Percentiles rank a stretch among this genome's conserved stretches.
Conservation (phyloP, 2,888 invertebrate genomes). For the Ectemnius continuus region DNA sequence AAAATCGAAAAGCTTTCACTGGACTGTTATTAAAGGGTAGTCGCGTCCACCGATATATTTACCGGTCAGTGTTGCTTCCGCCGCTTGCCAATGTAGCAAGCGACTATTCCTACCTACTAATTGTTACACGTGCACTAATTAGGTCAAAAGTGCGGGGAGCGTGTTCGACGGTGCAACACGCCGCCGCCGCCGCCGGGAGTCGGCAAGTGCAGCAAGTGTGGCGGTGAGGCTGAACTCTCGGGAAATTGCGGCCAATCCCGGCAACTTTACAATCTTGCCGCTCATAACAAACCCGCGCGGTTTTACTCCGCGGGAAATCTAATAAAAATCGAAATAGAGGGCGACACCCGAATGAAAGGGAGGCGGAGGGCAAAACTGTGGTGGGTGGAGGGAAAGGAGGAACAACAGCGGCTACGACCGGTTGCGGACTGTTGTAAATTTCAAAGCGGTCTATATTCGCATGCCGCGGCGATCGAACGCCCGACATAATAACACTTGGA, state of each 20-base stretch:
- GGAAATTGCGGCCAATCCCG: not conserved
- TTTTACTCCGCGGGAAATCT: slow-evolving; percentile 17
- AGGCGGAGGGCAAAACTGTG: not conserved
- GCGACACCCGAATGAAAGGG: not conserved
- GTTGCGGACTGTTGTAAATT: slow-evolving; percentile 56
- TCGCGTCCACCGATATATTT: too few relatives aligned
- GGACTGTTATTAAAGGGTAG: too few relatives aligned
- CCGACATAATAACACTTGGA: slow-evolving; percentile 69
- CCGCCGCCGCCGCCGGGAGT: too few relatives aligned
- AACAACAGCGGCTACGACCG: slow-evolving; percentile 18
- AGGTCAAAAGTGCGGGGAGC: too few relatives aligned
- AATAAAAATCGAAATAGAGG: slow-evolving; percentile 42
- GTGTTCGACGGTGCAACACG: too few relatives aligned
- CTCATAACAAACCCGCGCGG: slow-evolving; percentile 10
- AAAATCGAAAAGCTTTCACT: too few relatives aligned
- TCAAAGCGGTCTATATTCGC: slow-evolving; percentile 54
- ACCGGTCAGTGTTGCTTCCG: too few relatives aligned
- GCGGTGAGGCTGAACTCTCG: too few relatives aligned
- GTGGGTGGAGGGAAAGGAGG: slow-evolving; percentile 50
- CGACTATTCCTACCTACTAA: too few relatives aligned
- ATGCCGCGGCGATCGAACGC: slow-evolving; percentile 59
- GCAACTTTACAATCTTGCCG: slow-evolving; percentile 29
- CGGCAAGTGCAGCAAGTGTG: too few relatives aligned
- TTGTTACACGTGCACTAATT: too few relatives aligned
- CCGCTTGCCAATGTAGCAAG: too few relatives aligned